phyloP scores from a whole-genome alignment of 2,113 vertebrate genomes.

The Brachyhypopomus occidentalis region DNA sequence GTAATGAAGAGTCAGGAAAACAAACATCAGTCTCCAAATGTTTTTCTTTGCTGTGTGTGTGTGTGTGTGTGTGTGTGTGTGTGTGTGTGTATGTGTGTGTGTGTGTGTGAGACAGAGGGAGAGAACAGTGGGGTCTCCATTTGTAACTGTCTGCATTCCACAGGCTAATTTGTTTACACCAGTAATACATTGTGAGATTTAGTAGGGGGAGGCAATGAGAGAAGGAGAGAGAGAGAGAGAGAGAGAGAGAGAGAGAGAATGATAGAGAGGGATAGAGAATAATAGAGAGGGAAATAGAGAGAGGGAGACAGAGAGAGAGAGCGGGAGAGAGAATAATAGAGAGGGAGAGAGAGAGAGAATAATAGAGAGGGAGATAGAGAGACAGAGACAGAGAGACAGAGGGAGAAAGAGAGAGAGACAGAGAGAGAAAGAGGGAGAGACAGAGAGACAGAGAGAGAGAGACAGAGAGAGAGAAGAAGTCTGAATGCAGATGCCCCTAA shows the following conservation, averaged over 20 bases:
- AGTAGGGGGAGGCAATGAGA: not conserved
- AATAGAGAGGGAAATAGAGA: not conserved
- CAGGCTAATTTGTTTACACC: constrained; percentile 41
- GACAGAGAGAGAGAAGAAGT: not conserved
- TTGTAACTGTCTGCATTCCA: constrained; percentile 30
- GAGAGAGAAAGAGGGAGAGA: not conserved
- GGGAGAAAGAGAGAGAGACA: not conserved
- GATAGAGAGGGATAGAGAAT: not conserved
- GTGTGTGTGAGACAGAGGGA: not conserved
- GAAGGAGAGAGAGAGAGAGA: not conserved
- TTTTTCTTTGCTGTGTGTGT: too few species aligned
- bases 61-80: not conserved
- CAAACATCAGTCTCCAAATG: constrained; percentile 1
- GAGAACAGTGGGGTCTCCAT: constrained; percentile 24
- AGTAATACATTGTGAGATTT: constrained; percentile 5
- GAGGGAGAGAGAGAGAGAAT: not conserved
- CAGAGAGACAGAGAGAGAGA: not conserved
- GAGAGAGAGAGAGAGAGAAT: not conserved
- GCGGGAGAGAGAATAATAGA: not conserved
- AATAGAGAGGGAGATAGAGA: not conserved
- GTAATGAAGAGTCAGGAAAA: constrained; percentile 10
- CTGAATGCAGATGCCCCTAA: constrained; percentile 12
- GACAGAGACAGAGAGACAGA: not conserved
- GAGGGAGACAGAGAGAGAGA: not conserved
- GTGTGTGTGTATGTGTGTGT: not conserved